Conservation (phyloP, 2,888 invertebrate genomes). For the Entomobrya multifasciata region DNA sequence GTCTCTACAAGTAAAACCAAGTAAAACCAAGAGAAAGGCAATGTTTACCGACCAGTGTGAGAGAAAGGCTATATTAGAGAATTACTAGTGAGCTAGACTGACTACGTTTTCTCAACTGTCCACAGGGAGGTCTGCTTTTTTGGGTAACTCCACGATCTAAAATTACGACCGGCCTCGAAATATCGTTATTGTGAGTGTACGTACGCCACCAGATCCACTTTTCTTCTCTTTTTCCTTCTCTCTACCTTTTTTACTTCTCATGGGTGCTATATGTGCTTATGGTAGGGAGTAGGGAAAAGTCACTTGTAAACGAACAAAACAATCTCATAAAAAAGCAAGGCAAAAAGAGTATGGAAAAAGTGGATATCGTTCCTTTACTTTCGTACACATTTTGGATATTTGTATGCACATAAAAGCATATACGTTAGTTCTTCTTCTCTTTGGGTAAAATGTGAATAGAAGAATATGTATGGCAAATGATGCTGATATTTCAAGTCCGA, state of each 20-base stretch:
- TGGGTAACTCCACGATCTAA: constrained; percentile 26
- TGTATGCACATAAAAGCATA: no score
- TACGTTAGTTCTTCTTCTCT: not conserved
- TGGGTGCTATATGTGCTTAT: not conserved
- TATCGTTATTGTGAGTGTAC: constrained; percentile 9
- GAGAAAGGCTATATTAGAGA: not conserved
- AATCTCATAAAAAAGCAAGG: constrained; percentile 8
- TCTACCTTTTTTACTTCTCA: not conserved
- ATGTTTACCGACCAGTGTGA: no score
- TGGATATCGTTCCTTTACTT: no score
- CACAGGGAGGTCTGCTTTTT: constrained; percentile 38
- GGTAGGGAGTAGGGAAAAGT: no score
- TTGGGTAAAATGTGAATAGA: not conserved
- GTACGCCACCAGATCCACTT: not conserved
- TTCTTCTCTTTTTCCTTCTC: not conserved
- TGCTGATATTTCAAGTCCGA: constrained; percentile 52
- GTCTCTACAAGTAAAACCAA: not conserved
- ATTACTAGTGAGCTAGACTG: not conserved
- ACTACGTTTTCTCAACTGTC: constrained; percentile 20
- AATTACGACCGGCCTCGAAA: constrained; percentile 52
- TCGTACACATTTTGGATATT: no score
- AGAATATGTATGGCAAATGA: constrained; percentile 32
- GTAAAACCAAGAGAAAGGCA: no score
- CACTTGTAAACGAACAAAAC: constrained; percentile 8
- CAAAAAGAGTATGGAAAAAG: no score